Conservation (phyloP, 2,888 invertebrate species). For the Platycnemis pennipes region DNA sequence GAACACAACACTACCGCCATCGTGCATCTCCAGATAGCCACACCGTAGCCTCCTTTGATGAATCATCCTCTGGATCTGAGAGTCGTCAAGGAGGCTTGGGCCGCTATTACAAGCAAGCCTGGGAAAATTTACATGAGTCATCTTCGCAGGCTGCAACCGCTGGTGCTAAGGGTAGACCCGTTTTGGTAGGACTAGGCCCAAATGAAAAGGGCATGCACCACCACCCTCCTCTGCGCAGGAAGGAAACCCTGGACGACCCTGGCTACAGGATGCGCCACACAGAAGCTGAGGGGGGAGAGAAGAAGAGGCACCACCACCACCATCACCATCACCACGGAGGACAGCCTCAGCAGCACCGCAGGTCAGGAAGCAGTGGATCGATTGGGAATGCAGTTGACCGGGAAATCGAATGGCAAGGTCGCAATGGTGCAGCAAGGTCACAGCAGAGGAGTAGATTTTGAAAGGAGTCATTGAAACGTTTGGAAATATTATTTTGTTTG, state of each 20-base stretch:
- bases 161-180: constrained; percentile 76
- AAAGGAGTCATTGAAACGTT: neutral
- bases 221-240: constrained; percentile 84
- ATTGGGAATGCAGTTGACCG: constrained; percentile 63
- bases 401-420: constrained; percentile 63
- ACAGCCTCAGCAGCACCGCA: constrained; percentile 40
- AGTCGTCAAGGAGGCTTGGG: constrained; percentile 90
- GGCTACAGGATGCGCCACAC: constrained; percentile 84
- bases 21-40: constrained; percentile 94
- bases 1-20: constrained; percentile 93
- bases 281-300: constrained; percentile 86
- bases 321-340: constrained; percentile 51
- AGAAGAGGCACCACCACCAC: constrained; percentile 69
- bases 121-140: constrained; percentile 95
- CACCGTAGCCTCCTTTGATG: constrained; percentile 92
- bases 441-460: constrained; percentile 64
- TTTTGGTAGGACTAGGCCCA: constrained; percentile 70
- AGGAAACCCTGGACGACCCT: constrained; percentile 87
- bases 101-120: constrained; percentile 94
- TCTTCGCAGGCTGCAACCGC: constrained; percentile 82
- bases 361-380: constrained; percentile 58
- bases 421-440: constrained; percentile 52
- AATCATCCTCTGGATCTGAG: constrained; percentile 89
- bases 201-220: constrained; percentile 74
- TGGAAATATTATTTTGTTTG: constrained; percentile 31